Evolutionary conservation across 2,113 vertebrate species (phyloP).

Genomic region (Lanius collurio): DNA sequence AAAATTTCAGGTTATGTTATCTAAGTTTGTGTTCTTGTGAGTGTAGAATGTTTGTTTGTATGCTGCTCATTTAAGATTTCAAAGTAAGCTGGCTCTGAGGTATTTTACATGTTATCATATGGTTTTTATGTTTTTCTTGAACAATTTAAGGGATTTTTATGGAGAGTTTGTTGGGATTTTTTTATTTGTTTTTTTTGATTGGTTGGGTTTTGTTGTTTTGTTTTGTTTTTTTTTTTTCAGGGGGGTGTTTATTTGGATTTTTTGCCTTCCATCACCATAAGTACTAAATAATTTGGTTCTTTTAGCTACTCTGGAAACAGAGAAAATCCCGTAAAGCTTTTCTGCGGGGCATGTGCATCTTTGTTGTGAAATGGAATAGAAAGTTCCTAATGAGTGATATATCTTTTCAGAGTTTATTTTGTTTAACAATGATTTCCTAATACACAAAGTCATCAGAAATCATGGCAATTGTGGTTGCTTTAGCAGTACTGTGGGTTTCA

Average conservation of each 20-base stretch:
- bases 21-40: not conserved
- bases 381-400: not conserved
- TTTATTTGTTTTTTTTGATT: accelerated
- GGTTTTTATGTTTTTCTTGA: not conserved
- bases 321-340: not conserved
- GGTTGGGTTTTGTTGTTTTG: not conserved
- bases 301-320: not conserved
- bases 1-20: not conserved
- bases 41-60: not conserved
- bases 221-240: too few species aligned
- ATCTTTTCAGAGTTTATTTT: not conserved
- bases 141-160: not conserved
- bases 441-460: not conserved
- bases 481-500: not conserved
- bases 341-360: accelerated
- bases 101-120: not conserved
- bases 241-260: not conserved
- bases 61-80: not conserved
- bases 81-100: not conserved
- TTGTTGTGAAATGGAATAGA: not conserved
- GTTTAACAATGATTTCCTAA: not conserved
- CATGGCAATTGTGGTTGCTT: not conserved
- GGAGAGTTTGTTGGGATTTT: not conserved
- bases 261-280: not conserved
- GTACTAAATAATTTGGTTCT: not conserved